Evolutionary conservation across 2,888 invertebrate genomes (phyloP), one percentile per base, ranked within the genome.

Genomic region (Drosophila birchii): DNA sequence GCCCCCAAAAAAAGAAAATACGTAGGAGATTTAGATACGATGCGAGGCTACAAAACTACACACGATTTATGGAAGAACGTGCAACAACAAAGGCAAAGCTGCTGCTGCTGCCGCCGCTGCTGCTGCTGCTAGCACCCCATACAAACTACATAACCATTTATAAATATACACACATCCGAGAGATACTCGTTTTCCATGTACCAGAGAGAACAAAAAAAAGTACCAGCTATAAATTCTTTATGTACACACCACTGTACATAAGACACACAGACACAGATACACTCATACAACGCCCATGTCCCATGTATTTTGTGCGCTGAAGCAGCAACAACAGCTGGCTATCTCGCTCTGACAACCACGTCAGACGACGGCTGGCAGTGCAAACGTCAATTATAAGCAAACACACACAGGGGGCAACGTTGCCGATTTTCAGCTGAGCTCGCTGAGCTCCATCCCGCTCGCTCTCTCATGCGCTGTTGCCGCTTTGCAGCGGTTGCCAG

Each of bases 361-460:
- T 84, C 86, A 88, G 84, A 88, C 83, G 84, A 88, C 83, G 80
- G 83, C 79, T 49, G 69, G 84, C 84, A 86, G 87, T 82, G 82
- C 84, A 88, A 85, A 85, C 85, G 88, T 85, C 85, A 86, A 88
- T 88, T 86, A 86, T 86, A 88, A 80, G 85, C 85, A 88, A 87
- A 81, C 78, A 80, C 54, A 41, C 20, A 16, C 29, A 29, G 29
- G 36, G 20, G 34, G 76, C 79, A 54, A 67, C 59, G 88, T 88
- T 86, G 86, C 85, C 88, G 71, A 57, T 56, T 58, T 86, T 86
- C 85, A 64, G 34, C 44, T 51, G 36, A n/a, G n/a, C n/a, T n/a
- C n/a, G n/a, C n/a, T n/a, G n/a, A n/a, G n/a, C n/a, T n/a, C n/a
- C n/a, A n/a, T n/a, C n/a, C n/a, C n/a, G n/a, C n/a, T n/a, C n/a